Conservation (phyloP, 2,113 vertebrate species). For the Pyxicephalus adspersus region DNA sequence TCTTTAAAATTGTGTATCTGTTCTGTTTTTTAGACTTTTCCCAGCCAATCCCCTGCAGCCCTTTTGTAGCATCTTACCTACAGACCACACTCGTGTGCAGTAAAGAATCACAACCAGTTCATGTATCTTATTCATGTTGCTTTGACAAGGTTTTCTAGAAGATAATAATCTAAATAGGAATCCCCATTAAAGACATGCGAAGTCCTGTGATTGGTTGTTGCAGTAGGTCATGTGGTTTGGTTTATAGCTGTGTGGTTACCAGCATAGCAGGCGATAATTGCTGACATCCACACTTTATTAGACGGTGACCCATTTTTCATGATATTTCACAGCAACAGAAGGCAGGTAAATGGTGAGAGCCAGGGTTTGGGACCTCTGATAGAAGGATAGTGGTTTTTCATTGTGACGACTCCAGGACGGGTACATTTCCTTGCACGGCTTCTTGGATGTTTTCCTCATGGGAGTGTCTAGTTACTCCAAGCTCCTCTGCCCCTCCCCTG, state of each 20-base stretch:
- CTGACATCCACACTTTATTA: not conserved
- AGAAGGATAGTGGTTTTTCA: too few relatives aligned
- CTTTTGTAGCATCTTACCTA: not conserved
- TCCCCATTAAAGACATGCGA: not conserved
- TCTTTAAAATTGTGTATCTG: too few relatives aligned
- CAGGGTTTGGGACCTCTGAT: too few relatives aligned
- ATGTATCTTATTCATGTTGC: not conserved
- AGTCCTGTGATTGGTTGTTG: not conserved
- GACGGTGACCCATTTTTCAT: conserved; percentile 19
- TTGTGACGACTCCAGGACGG: too few relatives aligned
- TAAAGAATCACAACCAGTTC: not conserved
- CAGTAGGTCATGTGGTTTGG: too few relatives aligned
- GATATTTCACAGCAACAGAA: not conserved
- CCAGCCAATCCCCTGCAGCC: too few relatives aligned
- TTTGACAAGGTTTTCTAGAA: not conserved
- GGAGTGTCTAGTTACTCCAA: too few relatives aligned
- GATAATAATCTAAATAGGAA: not conserved
- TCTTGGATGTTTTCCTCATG: too few relatives aligned
- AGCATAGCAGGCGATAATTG: not conserved
- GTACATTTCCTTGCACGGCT: too few relatives aligned
- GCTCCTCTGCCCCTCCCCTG: too few relatives aligned
- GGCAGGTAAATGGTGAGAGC: too few relatives aligned
- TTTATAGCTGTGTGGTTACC: not conserved
- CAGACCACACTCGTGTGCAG: not conserved
- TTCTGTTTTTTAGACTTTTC: not conserved